Percentiles rank a stretch among this genome's conserved stretches.
Conservation (phyloP, 2,113 vertebrate genomes). For the Amphiprion percula region DNA sequence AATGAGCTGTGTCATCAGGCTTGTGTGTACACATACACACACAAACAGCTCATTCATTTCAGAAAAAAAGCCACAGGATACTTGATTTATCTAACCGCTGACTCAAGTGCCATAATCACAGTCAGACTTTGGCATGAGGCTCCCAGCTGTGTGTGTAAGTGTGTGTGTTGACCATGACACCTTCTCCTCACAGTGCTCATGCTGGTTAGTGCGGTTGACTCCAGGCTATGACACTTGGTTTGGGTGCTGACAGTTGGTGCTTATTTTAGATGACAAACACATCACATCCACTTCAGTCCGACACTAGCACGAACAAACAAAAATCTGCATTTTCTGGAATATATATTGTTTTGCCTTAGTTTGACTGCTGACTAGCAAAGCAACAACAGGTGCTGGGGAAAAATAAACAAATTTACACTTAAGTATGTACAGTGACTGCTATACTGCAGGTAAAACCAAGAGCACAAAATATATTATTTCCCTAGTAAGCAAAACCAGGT, state of each 20-base stretch:
- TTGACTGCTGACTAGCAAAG: no score
- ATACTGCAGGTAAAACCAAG: no score
- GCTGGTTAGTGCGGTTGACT: conserved; percentile 35
- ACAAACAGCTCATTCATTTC: conserved; percentile 47
- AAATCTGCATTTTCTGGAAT: background rate
- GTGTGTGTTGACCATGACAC: conserved; percentile 29
- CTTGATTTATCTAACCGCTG: conserved; percentile 47
- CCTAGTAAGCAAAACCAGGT: background rate
- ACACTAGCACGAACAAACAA: background rate
- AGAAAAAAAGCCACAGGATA: conserved; percentile 32
- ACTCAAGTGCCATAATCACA: conserved; percentile 41
- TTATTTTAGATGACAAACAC: conserved; percentile 21
- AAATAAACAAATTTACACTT: no score
- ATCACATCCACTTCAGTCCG: conserved; percentile 10
- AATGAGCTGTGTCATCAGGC: conserved; percentile 45
- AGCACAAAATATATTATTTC: background rate
- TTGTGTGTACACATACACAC: background rate
- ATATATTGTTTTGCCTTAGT: no score
- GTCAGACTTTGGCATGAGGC: conserved; percentile 21
- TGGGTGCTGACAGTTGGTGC: conserved; percentile 28
- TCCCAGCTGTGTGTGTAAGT: conserved; percentile 27
- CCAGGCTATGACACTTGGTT: conserved; percentile 24
- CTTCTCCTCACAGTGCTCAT: conserved; percentile 5
- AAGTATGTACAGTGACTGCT: no score
- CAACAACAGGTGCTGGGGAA: no score